A percentile compares a stretch with the other conserved stretches of the same genome.
Conservation (phyloP, 2,113 vertebrate genomes). For the Pangasianodon gigas region DNA sequence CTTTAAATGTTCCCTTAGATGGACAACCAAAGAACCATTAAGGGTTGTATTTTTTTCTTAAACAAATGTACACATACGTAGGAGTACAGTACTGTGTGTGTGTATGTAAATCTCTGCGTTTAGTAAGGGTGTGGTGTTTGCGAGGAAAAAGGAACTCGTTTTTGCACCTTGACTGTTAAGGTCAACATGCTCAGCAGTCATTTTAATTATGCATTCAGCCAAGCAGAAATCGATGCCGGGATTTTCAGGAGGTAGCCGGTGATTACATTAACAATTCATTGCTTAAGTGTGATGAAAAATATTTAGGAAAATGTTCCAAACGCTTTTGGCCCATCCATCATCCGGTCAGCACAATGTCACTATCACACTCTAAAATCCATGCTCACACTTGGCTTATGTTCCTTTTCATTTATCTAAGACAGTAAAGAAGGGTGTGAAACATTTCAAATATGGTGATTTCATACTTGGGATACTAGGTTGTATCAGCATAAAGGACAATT, state of each 20-base stretch:
- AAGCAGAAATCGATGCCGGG: not conserved
- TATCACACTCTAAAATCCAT: not conserved
- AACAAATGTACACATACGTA: not conserved
- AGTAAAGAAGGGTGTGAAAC: not conserved
- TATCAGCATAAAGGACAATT: not conserved
- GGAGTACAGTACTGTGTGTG: not conserved
- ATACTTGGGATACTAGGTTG: not conserved
- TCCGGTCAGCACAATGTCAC: not conserved
- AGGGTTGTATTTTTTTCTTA: not conserved
- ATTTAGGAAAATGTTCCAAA: constrained; percentile 13
- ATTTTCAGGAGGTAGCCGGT: not conserved
- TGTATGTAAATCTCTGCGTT: not conserved
- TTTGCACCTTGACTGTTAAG: constrained; percentile 5
- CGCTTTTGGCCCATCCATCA: constrained; percentile 10
- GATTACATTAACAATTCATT: constrained; percentile 32
- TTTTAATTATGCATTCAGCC: constrained; percentile 29
- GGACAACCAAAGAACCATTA: not conserved
- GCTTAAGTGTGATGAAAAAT: not conserved
- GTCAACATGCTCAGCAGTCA: not conserved
- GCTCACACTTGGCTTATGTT: not conserved
- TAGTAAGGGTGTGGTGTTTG: not conserved
- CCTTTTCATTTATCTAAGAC: not conserved
- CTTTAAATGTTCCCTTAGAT: not conserved
- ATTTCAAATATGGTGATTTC: not conserved
- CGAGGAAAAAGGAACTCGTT: not conserved